Evolutionary conservation across 2,113 vertebrate genomes (phyloP).

Genomic region (Lanius ludovicianus): DNA sequence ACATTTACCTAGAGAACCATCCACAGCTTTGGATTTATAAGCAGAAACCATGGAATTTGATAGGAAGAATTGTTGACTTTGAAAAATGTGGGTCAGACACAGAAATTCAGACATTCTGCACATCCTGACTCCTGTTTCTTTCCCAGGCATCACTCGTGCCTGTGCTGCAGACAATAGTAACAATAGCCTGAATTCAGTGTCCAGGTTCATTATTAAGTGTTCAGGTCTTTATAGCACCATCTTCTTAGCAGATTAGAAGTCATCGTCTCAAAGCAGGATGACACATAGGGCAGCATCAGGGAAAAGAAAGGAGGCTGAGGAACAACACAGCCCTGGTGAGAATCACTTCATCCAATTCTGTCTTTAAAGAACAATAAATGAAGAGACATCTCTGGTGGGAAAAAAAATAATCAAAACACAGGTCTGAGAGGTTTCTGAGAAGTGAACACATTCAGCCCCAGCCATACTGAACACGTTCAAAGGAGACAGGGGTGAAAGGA

Average conservation of each 20-base stretch:
- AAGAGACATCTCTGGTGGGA: slow-evolving; percentile 27
- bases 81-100: slow-evolving; percentile 43
- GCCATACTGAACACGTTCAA: slow-evolving; percentile 33
- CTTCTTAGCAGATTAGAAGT: slow-evolving; percentile 60
- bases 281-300: slow-evolving; percentile 31
- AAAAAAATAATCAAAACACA: slow-evolving; percentile 44
- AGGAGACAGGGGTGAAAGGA: slow-evolving; percentile 45
- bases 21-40: background rate
- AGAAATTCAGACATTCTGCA: slow-evolving; percentile 28
- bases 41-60: background rate
- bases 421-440: slow-evolving; percentile 45
- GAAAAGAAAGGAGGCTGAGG: slow-evolving; percentile 44
- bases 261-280: slow-evolving; percentile 51
- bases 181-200: slow-evolving; percentile 44
- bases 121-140: background rate
- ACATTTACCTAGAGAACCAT: background rate
- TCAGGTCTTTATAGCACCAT: slow-evolving; percentile 41
- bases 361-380: slow-evolving; percentile 57
- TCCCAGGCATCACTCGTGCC: background rate
- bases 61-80: slow-evolving; percentile 21
- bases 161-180: slow-evolving; percentile 35
- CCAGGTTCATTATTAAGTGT: slow-evolving; percentile 36
- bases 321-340: slow-evolving; percentile 31
- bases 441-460: slow-evolving; percentile 23
- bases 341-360: slow-evolving; percentile 38